Conservation (phyloP, 2,797 vertebrate genomes). For the Phalloptychus januarius region DNA sequence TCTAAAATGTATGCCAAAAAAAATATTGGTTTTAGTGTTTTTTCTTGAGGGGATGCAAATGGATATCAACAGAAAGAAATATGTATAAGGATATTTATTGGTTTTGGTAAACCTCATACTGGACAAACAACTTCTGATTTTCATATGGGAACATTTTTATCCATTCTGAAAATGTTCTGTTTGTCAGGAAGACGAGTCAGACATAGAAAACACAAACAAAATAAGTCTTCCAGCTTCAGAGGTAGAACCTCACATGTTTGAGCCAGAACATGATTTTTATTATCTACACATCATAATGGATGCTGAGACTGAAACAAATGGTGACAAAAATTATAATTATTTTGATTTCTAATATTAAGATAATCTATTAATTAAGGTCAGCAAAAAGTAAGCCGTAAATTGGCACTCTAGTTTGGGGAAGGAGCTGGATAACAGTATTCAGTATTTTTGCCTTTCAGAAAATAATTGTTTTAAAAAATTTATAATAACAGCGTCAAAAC, state of each 20-base stretch:
- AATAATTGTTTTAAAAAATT: too few relatives aligned
- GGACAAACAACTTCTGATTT: neutral
- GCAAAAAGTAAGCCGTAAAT: too few relatives aligned
- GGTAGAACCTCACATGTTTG: neutral
- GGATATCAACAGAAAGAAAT: neutral
- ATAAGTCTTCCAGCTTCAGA: neutral
- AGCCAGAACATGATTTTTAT: neutral
- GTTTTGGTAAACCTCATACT: neutral
- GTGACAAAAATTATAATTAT: neutral
- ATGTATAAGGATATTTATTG: neutral
- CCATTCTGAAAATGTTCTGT: neutral
- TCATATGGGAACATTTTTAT: neutral
- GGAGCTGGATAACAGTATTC: too few relatives aligned
- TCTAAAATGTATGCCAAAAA: neutral
- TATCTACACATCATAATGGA: neutral
- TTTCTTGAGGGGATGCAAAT: neutral
- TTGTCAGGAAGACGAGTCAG: neutral
- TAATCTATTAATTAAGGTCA: too few relatives aligned
- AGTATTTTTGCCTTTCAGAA: too few relatives aligned
- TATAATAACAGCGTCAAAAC: too few relatives aligned
- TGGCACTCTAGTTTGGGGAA: too few relatives aligned
- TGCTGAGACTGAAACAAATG: neutral
- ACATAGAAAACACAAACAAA: neutral
- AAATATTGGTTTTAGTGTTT: neutral
- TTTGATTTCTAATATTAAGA: neutral